Evolutionary conservation across 1,140 invertebrate genomes (phyloP).

Genomic region (Ditylenchus dipsaci): DNA sequence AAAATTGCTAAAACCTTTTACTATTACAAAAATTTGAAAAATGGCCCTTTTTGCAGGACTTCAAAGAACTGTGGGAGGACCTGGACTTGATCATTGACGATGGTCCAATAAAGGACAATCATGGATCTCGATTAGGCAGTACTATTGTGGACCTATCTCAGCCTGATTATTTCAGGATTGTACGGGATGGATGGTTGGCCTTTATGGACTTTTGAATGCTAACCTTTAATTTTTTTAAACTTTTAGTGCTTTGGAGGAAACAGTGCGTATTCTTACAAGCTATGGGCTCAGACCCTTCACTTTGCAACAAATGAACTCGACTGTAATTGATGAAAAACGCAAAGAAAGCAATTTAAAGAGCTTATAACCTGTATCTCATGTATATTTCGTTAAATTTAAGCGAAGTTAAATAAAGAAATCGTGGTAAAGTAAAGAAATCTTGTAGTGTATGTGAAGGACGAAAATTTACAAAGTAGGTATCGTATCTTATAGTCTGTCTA

Average conservation of each 20-base stretch:
- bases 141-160: constrained; percentile 27
- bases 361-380: no score
- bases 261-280: background rate
- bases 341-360: no score
- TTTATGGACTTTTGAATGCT: background rate
- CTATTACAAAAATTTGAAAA: no score
- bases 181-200: constrained; percentile 22
- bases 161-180: constrained; percentile 15
- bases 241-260: background rate
- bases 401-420: no score
- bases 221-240: background rate
- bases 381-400: no score
- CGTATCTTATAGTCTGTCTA: no score
- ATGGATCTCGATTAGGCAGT: constrained; percentile 24
- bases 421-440: no score
- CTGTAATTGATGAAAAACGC: no score
- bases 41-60: constrained; percentile 29
- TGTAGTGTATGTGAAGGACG: no score
- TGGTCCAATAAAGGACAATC: constrained; percentile 16
- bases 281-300: background rate
- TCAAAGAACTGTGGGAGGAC: constrained; percentile 23
- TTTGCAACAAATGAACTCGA: no score
- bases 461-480: no score
- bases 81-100: constrained; percentile 4
- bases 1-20: no score